Conservation (phyloP, 2,797 vertebrate genomes). For the Neomorphus geoffroyi region DNA sequence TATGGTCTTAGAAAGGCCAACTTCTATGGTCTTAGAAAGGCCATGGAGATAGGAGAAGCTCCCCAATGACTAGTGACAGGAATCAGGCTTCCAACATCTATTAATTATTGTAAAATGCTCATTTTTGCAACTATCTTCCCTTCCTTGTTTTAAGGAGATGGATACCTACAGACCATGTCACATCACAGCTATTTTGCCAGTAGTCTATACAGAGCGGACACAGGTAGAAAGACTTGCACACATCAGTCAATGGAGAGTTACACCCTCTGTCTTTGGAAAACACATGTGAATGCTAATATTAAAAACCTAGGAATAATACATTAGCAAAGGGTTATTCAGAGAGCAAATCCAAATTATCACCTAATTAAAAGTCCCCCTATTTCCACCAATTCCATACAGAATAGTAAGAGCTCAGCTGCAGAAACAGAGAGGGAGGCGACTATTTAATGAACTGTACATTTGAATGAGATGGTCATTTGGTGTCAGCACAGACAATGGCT, state of each 20-base stretch:
- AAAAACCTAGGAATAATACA: neutral
- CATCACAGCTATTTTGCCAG: neutral
- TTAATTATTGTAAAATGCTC: neutral
- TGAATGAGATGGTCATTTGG: slow-evolving; percentile 34
- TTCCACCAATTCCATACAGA: neutral
- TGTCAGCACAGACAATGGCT: slow-evolving; percentile 21
- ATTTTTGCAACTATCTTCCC: neutral
- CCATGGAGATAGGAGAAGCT: neutral
- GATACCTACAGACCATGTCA: neutral
- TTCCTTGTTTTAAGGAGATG: neutral
- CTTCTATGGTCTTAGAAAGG: neutral
- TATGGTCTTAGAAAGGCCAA: neutral
- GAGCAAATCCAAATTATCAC: slow-evolving; percentile 27
- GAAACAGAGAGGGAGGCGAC: neutral
- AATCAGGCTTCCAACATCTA: neutral
- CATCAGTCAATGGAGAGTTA: neutral
- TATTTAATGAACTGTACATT: slow-evolving; percentile 16
- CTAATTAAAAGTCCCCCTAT: slow-evolving; percentile 1
- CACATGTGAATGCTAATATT: neutral
- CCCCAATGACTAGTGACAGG: neutral
- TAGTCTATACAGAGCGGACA: neutral
- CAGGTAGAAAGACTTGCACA: neutral
- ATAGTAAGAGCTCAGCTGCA: neutral
- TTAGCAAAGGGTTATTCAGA: slow-evolving; percentile 1
- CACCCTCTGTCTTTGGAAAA: neutral